Percentiles rank a stretch among this genome's conserved stretches.
Evolutionary conservation across 1,140 invertebrate genomes (phyloP).

Genomic region (Drusus annulatus): DNA sequence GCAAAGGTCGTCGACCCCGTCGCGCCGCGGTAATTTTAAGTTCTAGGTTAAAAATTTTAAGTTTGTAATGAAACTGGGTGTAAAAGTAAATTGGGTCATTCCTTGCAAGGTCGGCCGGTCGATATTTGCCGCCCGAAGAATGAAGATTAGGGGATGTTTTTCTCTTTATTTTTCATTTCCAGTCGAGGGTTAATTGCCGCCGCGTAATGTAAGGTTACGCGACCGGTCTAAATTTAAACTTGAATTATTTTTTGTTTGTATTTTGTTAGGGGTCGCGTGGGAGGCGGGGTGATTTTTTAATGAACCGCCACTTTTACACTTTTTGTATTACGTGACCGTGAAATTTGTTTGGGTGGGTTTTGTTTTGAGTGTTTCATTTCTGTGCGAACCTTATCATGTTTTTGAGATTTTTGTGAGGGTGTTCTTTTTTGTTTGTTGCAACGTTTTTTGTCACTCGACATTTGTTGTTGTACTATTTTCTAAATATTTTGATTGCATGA

Average conservation of each 20-base stretch:
- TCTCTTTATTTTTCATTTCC: slow-evolving; percentile 32
- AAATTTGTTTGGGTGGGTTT: background rate
- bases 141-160: slow-evolving; percentile 37
- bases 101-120: slow-evolving; percentile 56
- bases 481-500: too few relatives aligned
- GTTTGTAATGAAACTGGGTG: slow-evolving; percentile 59
- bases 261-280: slow-evolving; percentile 1
- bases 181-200: slow-evolving; percentile 30
- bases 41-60: slow-evolving; percentile 59
- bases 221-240: slow-evolving; percentile 40
- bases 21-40: slow-evolving; percentile 55
- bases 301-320: slow-evolving; percentile 1
- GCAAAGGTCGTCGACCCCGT: slow-evolving; percentile 35
- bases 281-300: slow-evolving; percentile 14
- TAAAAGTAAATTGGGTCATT: slow-evolving; percentile 57
- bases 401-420: background rate
- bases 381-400: background rate
- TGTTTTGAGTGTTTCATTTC: background rate
- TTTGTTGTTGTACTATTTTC: too few relatives aligned
- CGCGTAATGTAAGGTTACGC: slow-evolving; percentile 28
- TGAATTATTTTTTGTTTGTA: slow-evolving; percentile 26
- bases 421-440: too few relatives aligned
- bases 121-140: slow-evolving; percentile 41
- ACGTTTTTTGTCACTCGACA: too few relatives aligned
- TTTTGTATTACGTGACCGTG: background rate